These are phyloP conservation scores for Luscinia megarhynchos DNA, from an alignment of 2,797 vertebrate genomes.

Conservation along the genomic window DNA sequence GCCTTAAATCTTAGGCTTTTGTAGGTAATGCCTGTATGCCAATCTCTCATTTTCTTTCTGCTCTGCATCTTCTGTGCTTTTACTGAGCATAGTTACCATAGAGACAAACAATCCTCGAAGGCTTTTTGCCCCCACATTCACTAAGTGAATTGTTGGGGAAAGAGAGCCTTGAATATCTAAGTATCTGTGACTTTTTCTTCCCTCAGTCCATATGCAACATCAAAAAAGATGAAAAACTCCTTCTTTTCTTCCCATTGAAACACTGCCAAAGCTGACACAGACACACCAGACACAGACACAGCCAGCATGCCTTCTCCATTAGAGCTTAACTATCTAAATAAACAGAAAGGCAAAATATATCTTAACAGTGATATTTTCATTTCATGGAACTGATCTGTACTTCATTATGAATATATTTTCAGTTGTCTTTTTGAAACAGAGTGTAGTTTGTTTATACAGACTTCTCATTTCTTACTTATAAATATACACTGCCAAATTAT, in stretches of 20 bases:
- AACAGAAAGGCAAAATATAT: neutral
- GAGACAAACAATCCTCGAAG: conserved; percentile 47
- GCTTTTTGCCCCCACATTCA: neutral
- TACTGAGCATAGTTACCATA: conserved; percentile 39
- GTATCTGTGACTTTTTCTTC: conserved; percentile 5
- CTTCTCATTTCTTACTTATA: neutral
- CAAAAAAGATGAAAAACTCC: neutral
- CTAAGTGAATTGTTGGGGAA: neutral
- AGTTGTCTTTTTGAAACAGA: conserved; percentile 3
- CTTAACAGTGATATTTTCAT: neutral
- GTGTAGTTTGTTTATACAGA: neutral
- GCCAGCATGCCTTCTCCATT: neutral
- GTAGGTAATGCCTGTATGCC: neutral
- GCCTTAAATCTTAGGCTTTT: neutral
- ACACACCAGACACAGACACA: neutral
- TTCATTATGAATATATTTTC: neutral
- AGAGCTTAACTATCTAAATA: neutral
- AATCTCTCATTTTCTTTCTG: neutral
- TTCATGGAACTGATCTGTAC: neutral
- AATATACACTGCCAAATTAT: neutral
- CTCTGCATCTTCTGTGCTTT: neutral
- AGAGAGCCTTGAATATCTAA: neutral
- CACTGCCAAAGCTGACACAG: neutral
- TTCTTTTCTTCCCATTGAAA: neutral
- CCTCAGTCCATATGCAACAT: neutral